These are phyloP conservation scores for Brachionus manjavacas DNA, from an alignment of 1,140 invertebrate species.

Conservation along the genomic window DNA sequence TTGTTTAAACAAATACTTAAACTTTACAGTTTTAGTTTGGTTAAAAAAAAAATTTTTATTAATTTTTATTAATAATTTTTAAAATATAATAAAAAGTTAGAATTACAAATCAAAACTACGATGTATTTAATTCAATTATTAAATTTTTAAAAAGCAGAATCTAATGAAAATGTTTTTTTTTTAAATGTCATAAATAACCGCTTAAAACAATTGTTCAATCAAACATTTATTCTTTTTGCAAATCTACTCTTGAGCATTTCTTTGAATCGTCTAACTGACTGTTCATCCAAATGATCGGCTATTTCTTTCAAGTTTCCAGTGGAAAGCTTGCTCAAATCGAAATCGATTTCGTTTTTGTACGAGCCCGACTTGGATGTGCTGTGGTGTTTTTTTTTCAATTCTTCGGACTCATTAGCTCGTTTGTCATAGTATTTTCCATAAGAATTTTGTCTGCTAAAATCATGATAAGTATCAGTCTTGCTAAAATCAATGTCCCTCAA, in stretches of 20 bases:
- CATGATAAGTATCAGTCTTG: background rate
- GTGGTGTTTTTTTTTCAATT: background rate
- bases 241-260: conserved; percentile 3
- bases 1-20: too few species aligned
- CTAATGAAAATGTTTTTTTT: too few species aligned
- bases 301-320: background rate
- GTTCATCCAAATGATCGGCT: background rate
- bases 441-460: background rate
- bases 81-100: background rate
- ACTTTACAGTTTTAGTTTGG: too few species aligned
- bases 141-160: too few species aligned
- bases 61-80: too few species aligned
- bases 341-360: background rate
- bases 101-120: too few species aligned
- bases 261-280: background rate
- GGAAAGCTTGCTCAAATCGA: background rate
- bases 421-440: background rate
- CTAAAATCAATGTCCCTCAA: background rate
- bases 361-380: background rate
- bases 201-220: background rate
- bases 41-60: too few species aligned
- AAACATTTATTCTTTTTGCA: background rate
- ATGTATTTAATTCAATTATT: too few species aligned
- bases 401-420: background rate
- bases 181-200: too few species aligned